Evolutionary conservation across 2,797 vertebrate species (phyloP).

Genomic region (Periparus ater): DNA sequence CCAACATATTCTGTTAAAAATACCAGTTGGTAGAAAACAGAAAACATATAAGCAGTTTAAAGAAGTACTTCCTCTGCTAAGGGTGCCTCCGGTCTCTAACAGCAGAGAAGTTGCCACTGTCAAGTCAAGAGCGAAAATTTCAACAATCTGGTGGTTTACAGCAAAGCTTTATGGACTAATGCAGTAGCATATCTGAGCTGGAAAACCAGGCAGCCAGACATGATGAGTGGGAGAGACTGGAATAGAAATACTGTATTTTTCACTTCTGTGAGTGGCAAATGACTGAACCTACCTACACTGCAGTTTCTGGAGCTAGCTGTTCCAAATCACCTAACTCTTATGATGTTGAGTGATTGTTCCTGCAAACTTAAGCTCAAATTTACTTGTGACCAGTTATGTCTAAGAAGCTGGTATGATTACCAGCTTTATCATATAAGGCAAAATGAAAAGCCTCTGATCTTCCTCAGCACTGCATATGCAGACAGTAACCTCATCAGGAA

Average conservation of each 20-base stretch:
- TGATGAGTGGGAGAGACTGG: not conserved
- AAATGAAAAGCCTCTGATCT: not conserved
- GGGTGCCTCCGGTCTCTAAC: fast-evolving
- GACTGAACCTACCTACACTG: not conserved
- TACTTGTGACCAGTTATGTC: not conserved
- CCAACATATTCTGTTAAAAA: not conserved
- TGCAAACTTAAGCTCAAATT: not conserved
- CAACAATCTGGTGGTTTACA: not conserved
- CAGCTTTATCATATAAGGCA: not conserved
- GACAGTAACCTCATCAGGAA: not conserved
- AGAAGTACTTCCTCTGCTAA: not conserved
- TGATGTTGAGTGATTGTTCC: fast-evolving
- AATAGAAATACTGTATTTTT: not conserved
- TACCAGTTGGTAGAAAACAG: not conserved
- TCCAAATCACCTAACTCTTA: not conserved
- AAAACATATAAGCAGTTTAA: not conserved
- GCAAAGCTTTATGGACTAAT: not conserved
- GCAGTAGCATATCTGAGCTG: not conserved
- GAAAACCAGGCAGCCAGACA: conserved; percentile 1
- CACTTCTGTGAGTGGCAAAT: not conserved
- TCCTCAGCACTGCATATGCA: not conserved
- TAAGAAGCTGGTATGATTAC: not conserved
- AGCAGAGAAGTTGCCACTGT: not conserved
- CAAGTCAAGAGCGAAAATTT: not conserved
- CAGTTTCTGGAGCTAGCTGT: not conserved